Percentiles rank a stretch among this genome's conserved stretches.
Evolutionary conservation across 2,113 vertebrate species (phyloP).

Genomic region (Delphinus delphis): DNA sequence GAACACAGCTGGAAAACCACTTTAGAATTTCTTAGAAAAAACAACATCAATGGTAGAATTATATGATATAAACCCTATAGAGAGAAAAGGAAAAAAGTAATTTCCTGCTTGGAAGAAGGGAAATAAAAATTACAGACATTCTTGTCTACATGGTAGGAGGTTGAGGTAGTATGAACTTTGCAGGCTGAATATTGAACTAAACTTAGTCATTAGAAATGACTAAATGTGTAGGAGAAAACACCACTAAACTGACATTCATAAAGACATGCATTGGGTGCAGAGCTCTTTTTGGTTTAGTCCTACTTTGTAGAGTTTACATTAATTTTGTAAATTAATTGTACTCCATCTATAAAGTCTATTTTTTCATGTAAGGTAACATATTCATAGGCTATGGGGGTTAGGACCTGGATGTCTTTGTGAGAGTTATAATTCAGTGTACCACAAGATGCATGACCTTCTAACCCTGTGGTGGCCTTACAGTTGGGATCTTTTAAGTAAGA

Average conservation of each 20-base stretch:
- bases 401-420: neutral
- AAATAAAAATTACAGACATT: slow-evolving; percentile 79
- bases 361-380: neutral
- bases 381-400: neutral
- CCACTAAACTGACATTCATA: neutral
- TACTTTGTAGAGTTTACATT: neutral
- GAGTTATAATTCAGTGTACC: neutral
- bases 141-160: slow-evolving; percentile 38
- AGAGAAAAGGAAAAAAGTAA: slow-evolving; percentile 53
- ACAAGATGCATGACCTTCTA: neutral
- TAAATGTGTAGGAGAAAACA: neutral
- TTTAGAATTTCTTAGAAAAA: slow-evolving; percentile 45
- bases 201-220: neutral
- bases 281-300: neutral
- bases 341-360: neutral
- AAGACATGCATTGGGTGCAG: neutral
- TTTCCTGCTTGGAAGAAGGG: slow-evolving; percentile 59
- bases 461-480: neutral
- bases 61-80: slow-evolving; percentile 58
- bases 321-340: neutral
- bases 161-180: slow-evolving; percentile 39
- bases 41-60: slow-evolving; percentile 60
- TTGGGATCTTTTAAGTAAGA: neutral
- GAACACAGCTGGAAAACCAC: slow-evolving; percentile 47
- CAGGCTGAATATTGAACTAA: neutral